Percentiles rank a stretch among this genome's conserved stretches.
Evolutionary conservation across 2,113 vertebrate genomes (phyloP).

Genomic region (Thalassoma bifasciatum): DNA sequence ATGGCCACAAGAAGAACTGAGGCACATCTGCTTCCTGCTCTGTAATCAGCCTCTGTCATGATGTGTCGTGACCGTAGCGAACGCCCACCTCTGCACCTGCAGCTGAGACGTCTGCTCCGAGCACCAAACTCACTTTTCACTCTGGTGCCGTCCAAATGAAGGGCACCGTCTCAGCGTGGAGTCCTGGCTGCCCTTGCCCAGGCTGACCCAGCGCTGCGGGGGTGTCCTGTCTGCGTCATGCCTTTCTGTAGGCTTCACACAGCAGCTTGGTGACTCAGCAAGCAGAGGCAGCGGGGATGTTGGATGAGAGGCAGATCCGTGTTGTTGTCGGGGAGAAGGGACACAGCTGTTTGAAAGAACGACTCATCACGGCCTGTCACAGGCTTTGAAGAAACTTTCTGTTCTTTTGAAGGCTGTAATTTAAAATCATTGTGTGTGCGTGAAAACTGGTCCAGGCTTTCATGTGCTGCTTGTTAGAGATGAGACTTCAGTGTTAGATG

Average conservation of each 20-base stretch:
- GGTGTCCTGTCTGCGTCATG: conserved; percentile 57
- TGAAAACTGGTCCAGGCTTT: conserved; percentile 8
- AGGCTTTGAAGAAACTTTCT: conserved; percentile 46
- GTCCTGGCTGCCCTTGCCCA: conserved; percentile 27
- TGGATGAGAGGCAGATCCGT: conserved; percentile 44
- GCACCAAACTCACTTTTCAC: conserved; percentile 15
- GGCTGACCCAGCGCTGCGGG: conserved; percentile 33
- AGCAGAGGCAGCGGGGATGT: conserved; percentile 45
- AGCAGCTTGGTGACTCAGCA: conserved; percentile 69
- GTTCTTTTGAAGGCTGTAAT: conserved; percentile 31
- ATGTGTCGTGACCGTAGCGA: conserved; percentile 30
- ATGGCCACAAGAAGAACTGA: background rate
- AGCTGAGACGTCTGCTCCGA: background rate
- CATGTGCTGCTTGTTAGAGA: background rate
- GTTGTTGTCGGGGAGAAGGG: conserved; percentile 3
- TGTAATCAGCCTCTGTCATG: conserved; percentile 22
- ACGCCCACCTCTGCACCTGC: conserved; percentile 19
- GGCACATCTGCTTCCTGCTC: conserved; percentile 32
- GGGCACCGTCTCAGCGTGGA: conserved; percentile 32
- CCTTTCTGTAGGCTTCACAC: conserved; percentile 48
- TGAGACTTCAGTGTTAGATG: no score
- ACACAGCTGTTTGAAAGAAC: conserved; percentile 48
- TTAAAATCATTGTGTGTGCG: conserved; percentile 24
- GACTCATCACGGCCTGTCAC: conserved; percentile 43
- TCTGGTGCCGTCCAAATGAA: conserved; percentile 29